Conservation (phyloP, 2,797 vertebrate genomes). For the Gymnodraco acuticeps region DNA sequence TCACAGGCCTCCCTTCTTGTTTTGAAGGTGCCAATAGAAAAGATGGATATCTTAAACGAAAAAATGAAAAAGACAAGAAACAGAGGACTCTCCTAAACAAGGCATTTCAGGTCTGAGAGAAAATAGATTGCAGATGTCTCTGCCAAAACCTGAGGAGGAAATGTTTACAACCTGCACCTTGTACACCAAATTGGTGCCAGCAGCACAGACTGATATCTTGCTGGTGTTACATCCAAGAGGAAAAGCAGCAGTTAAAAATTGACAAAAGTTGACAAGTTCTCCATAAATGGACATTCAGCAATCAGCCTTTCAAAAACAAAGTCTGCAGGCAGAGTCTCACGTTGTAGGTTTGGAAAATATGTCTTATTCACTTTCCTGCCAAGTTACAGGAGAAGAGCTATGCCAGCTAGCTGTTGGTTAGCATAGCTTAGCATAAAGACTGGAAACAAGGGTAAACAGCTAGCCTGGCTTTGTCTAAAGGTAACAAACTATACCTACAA, state of each 20-base stretch:
- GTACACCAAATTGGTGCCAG: slow-evolving; percentile 60
- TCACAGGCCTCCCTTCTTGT: slow-evolving; percentile 30
- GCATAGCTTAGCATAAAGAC: slow-evolving; percentile 18
- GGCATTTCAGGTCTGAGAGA: slow-evolving; percentile 68
- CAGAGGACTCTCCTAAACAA: slow-evolving; percentile 37
- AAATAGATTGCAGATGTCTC: slow-evolving; percentile 76
- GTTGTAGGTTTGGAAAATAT: not conserved
- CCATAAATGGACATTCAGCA: not conserved
- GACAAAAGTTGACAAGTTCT: slow-evolving; percentile 2
- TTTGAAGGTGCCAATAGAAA: slow-evolving; percentile 53
- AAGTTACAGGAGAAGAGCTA: slow-evolving; percentile 3
- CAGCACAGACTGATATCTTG: slow-evolving; percentile 24
- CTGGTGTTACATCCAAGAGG: slow-evolving; percentile 13
- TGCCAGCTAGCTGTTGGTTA: not conserved
- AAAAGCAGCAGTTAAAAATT: slow-evolving; percentile 7
- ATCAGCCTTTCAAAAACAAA: slow-evolving; percentile 4
- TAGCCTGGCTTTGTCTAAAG: not conserved
- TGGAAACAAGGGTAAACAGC: not conserved
- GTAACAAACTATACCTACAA: not conserved
- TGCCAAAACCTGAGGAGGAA: slow-evolving; percentile 64
- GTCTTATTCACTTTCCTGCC: not conserved
- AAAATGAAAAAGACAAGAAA: slow-evolving; percentile 28
- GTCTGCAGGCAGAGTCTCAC: not conserved
- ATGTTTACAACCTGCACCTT: slow-evolving; percentile 75
- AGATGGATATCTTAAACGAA: slow-evolving; percentile 32